Evolutionary conservation across 2,113 vertebrate species (phyloP), one percentile per base, ranked within the genome.

Genomic region (Nyctibius bracteatus): DNA sequence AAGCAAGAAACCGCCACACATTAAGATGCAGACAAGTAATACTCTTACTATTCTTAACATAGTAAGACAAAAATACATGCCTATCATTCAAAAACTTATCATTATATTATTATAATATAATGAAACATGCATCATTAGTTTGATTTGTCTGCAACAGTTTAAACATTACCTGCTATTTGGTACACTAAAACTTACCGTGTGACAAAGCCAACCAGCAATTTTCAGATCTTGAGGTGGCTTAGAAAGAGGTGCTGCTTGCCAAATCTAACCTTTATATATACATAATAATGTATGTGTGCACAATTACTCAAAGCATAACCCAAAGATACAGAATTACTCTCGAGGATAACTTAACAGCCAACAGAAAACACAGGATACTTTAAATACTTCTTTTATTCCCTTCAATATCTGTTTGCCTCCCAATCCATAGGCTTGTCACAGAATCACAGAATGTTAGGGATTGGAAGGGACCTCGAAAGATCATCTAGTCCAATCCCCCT

Each of bases 201-300:
- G 25, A 67, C 28, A 58, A 73, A 8, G 23, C 18, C 1, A 4
- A 74, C 6, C 19, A 30, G 72, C 54, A 46, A 41, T 58, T 73
- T 91, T 73, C 25, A 58, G 8, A 41, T 43, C 11, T 18, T 35
- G 22, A 78, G n/a, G 43, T 14, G 7, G 31, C 30, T 92, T 43
- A 78, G 24, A 65, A 73, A 67, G 63, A 61, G 44, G 62, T n/a
- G 37, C 28, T 62, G 52, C 66, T 80, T 72, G 39, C 33, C 33
- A 85, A 66, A 37, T 22, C 27, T 51, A 63, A 41, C 7, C 3
- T 2, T 52, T 46, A 39, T 33, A 25, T 1, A 16, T 10, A 58
- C 10, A 3, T 16, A 77, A n/a, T 8, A 74, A n/a, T 0, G 0
- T 21, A 37, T 0, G 1, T 17, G 6, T 31, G 19, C 28, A 37